Conservation (phyloP, 1,140 invertebrate species). For the Vanessa atalanta region DNA sequence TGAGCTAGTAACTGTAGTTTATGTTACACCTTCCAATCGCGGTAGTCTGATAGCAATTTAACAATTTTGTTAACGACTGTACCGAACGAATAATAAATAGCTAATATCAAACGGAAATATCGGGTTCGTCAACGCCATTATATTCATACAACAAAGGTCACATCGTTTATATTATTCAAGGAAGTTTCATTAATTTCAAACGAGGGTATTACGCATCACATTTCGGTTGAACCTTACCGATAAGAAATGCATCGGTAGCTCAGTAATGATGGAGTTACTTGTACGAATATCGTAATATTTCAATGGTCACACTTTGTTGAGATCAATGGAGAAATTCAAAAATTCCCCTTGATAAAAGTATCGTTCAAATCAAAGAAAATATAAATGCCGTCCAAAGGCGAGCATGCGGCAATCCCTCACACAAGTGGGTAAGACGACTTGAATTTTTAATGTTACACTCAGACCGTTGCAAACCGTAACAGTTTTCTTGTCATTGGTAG, state of each 20-base stretch:
- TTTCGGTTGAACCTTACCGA: slow-evolving; percentile 22
- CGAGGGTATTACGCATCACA: slow-evolving; percentile 22
- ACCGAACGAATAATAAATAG: slow-evolving; percentile 68
- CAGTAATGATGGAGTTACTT: not conserved
- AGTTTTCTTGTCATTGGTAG: slow-evolving; percentile 80
- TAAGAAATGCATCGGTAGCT: slow-evolving; percentile 6
- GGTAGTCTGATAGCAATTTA: slow-evolving; percentile 38
- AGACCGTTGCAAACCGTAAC: slow-evolving; percentile 80
- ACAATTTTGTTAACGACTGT: slow-evolving; percentile 58
- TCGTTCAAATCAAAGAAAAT: slow-evolving; percentile 73
- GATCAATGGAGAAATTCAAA: slow-evolving; percentile 30
- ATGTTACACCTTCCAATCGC: slow-evolving; percentile 42
- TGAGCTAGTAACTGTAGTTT: slow-evolving; percentile 47
- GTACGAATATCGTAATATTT: not conserved
- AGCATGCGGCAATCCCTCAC: slow-evolving; percentile 78
- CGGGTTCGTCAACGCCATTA: slow-evolving; percentile 69
- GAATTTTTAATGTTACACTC: slow-evolving; percentile 81
- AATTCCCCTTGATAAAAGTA: slow-evolving; percentile 46
- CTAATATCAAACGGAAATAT: slow-evolving; percentile 74
- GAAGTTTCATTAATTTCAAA: slow-evolving; percentile 53
- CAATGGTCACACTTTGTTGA: slow-evolving; percentile 20
- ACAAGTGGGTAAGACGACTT: slow-evolving; percentile 78
- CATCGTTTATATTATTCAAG: slow-evolving; percentile 63
- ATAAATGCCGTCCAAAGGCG: slow-evolving; percentile 79
- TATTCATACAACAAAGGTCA: slow-evolving; percentile 73